These are phyloP conservation scores for human (Homo sapiens) DNA, from an alignment of 2,113 vertebrate species.

Conservation along the genomic window DNA sequence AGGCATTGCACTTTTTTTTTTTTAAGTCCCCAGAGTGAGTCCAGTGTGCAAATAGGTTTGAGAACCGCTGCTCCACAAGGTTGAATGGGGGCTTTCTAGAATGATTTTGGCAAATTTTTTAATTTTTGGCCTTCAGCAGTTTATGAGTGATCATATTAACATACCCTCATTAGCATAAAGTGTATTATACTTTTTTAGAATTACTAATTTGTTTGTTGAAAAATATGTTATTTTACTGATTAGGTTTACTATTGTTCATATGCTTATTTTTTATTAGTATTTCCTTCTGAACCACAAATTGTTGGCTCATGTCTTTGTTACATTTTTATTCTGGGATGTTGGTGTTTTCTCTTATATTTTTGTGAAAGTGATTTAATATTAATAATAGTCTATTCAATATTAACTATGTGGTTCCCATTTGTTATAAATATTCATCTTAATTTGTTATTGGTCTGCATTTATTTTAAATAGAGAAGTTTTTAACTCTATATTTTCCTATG, in stretches of 20 bases:
- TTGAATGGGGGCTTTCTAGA: background rate
- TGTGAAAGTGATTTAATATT: background rate
- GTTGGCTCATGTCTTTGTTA: background rate
- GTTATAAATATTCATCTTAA: background rate
- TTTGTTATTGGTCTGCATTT: background rate
- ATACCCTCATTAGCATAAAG: background rate
- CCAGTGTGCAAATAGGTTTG: background rate
- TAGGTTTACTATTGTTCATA: background rate
- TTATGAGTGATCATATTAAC: background rate
- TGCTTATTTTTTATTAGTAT: slow-evolving; percentile 5
- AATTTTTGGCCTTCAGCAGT: background rate
- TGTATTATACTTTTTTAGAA: background rate
- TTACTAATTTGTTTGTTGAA: background rate
- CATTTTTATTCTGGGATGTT: background rate
- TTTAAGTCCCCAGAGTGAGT: background rate
- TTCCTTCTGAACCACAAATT: background rate
- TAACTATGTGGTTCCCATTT: background rate
- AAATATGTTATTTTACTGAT: background rate
- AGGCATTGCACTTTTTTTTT: background rate
- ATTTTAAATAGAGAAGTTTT: background rate
- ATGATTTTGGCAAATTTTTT: background rate
- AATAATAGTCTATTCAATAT: background rate
- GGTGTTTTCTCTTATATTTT: background rate
- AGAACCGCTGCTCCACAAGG: background rate
- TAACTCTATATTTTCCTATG: background rate